phyloP scores from a whole-genome alignment of 2,888 invertebrate genomes.

The Muscina levida region DNA sequence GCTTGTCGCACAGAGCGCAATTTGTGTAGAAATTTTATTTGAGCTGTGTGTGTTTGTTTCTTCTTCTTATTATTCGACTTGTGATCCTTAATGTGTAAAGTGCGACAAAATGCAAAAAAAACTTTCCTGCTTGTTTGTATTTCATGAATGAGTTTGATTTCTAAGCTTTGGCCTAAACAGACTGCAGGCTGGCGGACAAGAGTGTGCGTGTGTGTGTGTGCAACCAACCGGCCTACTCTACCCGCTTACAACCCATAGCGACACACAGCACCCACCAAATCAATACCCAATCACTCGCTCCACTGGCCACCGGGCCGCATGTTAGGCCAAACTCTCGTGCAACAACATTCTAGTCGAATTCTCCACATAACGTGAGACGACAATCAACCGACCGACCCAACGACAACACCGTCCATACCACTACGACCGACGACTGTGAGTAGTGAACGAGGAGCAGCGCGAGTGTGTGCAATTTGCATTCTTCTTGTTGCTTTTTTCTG shows the following conservation, averaged over 20 bases:
- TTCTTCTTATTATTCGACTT: too few species aligned
- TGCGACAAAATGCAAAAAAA: not conserved
- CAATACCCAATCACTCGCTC: not conserved
- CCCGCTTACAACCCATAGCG: too few species aligned
- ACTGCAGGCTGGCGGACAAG: not conserved
- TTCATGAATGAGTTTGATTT: not conserved
- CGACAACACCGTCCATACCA: too few species aligned
- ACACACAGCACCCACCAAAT: not conserved
- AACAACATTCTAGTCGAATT: conserved; percentile 29
- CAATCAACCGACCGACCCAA: too few species aligned
- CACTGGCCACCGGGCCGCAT: too few species aligned
- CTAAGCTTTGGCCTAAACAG: not conserved
- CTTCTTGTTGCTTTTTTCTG: conserved; percentile 49
- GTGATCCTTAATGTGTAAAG: too few species aligned
- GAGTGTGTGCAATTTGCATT: conserved; percentile 65
- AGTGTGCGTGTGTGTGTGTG: not conserved
- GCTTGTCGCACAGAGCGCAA: too few species aligned
- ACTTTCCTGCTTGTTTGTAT: not conserved
- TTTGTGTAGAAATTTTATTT: too few species aligned
- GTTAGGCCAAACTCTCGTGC: conserved; percentile 30
- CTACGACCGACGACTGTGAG: too few species aligned
- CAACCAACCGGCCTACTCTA: too few species aligned
- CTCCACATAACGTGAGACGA: conserved; percentile 20
- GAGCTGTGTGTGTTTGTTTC: too few species aligned
- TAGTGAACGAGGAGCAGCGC: not conserved